Base-by-base conservation (phyloP, 2,888 invertebrate species). In the Temnothorax ravouxi region DNA sequence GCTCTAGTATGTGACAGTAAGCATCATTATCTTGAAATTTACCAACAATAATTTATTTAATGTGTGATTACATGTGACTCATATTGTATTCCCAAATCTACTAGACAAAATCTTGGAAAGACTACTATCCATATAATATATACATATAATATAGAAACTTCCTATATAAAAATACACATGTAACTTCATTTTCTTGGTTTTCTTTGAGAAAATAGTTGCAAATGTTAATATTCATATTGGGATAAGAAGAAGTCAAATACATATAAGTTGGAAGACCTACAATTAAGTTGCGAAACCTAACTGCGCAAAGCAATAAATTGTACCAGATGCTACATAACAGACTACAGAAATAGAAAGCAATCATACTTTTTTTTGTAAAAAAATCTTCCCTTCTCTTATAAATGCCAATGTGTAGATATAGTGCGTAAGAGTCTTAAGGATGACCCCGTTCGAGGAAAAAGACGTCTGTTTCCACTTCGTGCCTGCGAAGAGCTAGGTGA, bases 371-470 rank as follows among this genome's bases (percentile, higher is more conserved):
- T 29, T 29, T 29, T 50, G 18, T 56, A 82, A 74, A 61, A 81
- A 81, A 13, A 74, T 66, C 47, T 81, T 56, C 59, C 13, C 25
- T n/a, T 29, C 41, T 38, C 41, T 21, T 21, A 13, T 64, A 80
- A 62, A 72, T 44, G n/a, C 25, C 25, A 62, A 72, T 44, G n/a
- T 25, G 6, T 13, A 61, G 52, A 66, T 21, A 1, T 41, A n/a
- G 25, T 67, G 47, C 52, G 50, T 50, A 66, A 81, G 59, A 59
- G 34, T 34, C 34, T 34, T 83, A 82, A 82, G 44, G 50, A 44
- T 76, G 88, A 81, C 86, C 83, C 84, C 80, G 54, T 84, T 88
- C 59, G 44, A 54, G 71, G n/a, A 71, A 69, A 77, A 79, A 84
- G 72, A 62, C 74, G 21, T 72, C 67, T 80, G 69, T 34, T 56